phyloP scores from a whole-genome alignment of 2,888 invertebrate species.

The Caenorhabditis angaria region DNA sequence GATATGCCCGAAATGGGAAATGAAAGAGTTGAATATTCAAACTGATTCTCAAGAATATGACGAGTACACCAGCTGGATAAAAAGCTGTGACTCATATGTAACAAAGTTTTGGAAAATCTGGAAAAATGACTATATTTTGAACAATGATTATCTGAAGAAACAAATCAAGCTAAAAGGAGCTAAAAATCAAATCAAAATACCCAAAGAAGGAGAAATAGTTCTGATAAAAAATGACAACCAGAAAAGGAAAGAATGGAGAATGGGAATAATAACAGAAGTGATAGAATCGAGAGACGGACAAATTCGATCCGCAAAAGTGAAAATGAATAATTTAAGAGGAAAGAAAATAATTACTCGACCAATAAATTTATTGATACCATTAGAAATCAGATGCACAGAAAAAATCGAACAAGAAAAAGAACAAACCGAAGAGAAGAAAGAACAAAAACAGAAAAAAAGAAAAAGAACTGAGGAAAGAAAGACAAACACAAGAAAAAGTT shows the following conservation, averaged over 20 bases:
- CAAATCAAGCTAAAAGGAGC: not conserved
- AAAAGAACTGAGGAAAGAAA: too few species aligned
- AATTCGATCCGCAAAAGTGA: not conserved
- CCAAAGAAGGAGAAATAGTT: not conserved
- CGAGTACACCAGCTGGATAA: too few species aligned
- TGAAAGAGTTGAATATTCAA: not conserved
- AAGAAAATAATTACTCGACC: not conserved
- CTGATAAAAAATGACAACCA: not conserved
- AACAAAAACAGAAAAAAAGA: too few species aligned
- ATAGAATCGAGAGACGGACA: not conserved
- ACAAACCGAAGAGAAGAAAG: not conserved
- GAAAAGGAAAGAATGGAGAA: not conserved
- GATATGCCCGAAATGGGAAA: conserved; percentile 5
- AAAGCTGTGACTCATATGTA: too few species aligned
- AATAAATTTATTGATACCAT: not conserved
- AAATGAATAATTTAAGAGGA: too few species aligned
- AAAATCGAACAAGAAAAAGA: not conserved
- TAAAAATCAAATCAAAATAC: not conserved
- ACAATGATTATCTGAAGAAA: not conserved
- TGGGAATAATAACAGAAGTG: not conserved
- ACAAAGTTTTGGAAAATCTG: not conserved
- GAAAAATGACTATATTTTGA: not conserved
- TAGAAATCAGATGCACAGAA: not conserved
- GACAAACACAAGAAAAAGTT: too few species aligned
- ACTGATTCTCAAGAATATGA: not conserved